A percentile compares a stretch with the other conserved stretches of the same genome.
phyloP scores from a whole-genome alignment of 2,797 vertebrate species.

The Peromyscus eremicus region DNA sequence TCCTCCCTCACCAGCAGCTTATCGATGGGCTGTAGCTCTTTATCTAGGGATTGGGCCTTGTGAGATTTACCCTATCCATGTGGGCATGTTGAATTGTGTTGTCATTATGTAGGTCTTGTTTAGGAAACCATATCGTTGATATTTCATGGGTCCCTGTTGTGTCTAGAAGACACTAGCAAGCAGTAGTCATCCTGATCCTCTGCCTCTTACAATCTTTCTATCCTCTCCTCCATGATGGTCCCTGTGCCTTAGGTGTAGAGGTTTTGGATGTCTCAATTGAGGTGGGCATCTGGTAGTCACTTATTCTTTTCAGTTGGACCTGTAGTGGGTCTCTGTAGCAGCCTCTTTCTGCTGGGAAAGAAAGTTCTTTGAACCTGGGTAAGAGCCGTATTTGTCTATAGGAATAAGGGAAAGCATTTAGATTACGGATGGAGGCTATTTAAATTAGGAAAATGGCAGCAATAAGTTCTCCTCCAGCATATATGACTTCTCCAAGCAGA shows the following conservation, averaged over 20 bases:
- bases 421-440: not conserved
- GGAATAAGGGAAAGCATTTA: not conserved
- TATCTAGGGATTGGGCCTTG: no score
- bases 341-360: no score
- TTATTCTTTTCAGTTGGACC: no score
- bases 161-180: not conserved
- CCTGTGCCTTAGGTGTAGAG: not conserved
- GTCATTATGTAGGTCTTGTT: no score
- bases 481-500: not conserved
- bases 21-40: no score
- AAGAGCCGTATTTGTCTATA: not conserved
- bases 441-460: not conserved
- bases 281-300: not conserved
- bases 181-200: not conserved
- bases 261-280: not conserved
- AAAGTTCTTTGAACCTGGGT: not conserved
- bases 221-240: not conserved
- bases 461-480: not conserved
- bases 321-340: not conserved
- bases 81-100: no score
- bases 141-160: not conserved
- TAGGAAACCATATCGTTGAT: not conserved
- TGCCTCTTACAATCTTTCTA: not conserved
- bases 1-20: no score
- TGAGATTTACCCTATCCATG: no score